Conservation (phyloP, 2,888 invertebrate species). For the Flabesymbios commensalis region DNA sequence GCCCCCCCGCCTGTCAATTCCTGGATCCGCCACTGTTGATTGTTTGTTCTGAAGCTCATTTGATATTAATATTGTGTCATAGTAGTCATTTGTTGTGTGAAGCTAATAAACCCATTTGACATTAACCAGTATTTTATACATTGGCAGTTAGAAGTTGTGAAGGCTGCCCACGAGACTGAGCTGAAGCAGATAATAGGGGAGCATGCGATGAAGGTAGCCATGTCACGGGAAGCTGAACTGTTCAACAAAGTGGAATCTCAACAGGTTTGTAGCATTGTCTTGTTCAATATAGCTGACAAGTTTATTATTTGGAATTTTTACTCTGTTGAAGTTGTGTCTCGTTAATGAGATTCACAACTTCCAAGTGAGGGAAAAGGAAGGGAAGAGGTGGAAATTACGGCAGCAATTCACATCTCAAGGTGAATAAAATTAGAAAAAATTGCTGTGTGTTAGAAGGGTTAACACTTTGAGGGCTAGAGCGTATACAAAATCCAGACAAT, state of each 20-base stretch:
- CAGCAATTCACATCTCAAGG: too few species aligned
- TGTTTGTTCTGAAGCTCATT: too few species aligned
- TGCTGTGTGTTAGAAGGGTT: too few species aligned
- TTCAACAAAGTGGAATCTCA: slow-evolving; percentile 55
- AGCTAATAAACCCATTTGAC: background rate
- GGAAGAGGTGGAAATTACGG: too few species aligned
- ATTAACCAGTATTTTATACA: background rate
- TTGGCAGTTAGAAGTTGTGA: slow-evolving; percentile 30
- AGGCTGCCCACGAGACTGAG: slow-evolving; percentile 51
- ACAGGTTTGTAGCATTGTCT: slow-evolving; percentile 41
- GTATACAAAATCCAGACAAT: too few species aligned
- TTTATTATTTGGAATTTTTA: background rate
- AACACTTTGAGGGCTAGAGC: too few species aligned
- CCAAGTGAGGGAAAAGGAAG: too few species aligned
- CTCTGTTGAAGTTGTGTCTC: background rate
- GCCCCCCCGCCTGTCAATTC: too few species aligned
- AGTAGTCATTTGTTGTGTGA: background rate
- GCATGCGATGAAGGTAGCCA: slow-evolving; percentile 50
- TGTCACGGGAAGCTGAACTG: slow-evolving; percentile 50
- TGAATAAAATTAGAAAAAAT: too few species aligned
- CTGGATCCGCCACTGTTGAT: too few species aligned
- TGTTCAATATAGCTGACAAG: background rate
- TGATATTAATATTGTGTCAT: too few species aligned
- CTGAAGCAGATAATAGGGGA: slow-evolving; percentile 47
- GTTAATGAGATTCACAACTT: background rate